Evolutionary conservation across 2,113 vertebrate genomes (phyloP).

Genomic region (Callaeas wilsoni): DNA sequence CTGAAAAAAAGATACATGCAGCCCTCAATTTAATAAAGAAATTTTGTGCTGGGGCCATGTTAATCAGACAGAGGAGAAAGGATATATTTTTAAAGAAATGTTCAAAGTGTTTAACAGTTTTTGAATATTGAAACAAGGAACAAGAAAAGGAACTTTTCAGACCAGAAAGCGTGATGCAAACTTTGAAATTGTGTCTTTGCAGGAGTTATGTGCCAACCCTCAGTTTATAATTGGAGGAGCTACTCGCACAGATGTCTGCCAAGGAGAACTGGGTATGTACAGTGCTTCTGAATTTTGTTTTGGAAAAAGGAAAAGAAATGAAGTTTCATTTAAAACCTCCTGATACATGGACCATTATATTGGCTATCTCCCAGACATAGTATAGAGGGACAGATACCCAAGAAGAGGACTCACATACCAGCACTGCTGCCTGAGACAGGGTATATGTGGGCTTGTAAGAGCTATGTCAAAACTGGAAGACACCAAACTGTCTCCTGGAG

Average conservation of each 20-base stretch:
- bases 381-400: background rate
- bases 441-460: background rate
- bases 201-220: slow-evolving; percentile 83
- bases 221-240: slow-evolving; percentile 87
- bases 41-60: rapidly evolving
- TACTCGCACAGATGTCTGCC: slow-evolving; percentile 84
- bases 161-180: background rate
- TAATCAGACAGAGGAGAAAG: background rate
- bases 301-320: background rate
- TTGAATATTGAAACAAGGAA: background rate
- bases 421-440: background rate
- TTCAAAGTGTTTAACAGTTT: background rate
- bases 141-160: background rate
- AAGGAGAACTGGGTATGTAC: slow-evolving; percentile 82
- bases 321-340: background rate
- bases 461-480: background rate
- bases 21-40: background rate
- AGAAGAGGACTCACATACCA: background rate
- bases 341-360: background rate
- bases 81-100: background rate
- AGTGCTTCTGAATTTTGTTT: background rate
- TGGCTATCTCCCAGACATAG: background rate
- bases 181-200: slow-evolving; percentile 1
- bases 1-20: background rate
- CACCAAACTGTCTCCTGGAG: background rate